Percentiles rank a stretch among this genome's conserved stretches.
Conservation (phyloP, 2,888 invertebrate species). For the Margaritifera margaritifera region DNA sequence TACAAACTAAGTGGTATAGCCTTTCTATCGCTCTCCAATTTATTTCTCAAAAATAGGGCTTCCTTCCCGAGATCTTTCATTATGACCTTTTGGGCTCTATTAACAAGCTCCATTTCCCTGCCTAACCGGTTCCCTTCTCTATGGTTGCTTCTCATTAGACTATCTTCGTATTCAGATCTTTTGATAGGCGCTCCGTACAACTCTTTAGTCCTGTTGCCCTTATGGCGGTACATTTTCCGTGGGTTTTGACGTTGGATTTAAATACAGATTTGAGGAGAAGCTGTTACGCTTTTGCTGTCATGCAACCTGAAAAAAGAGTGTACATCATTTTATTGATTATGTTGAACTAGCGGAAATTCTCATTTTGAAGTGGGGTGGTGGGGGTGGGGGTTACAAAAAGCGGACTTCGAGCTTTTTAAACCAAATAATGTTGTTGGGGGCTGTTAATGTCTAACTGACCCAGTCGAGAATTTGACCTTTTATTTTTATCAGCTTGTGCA, state of each 20-base stretch:
- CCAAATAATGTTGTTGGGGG: too few species aligned
- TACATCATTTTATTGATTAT: too few species aligned
- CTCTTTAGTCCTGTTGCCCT: constrained; percentile 23
- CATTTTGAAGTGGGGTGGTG: background rate
- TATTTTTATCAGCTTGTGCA: too few species aligned
- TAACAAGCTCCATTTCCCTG: constrained; percentile 48
- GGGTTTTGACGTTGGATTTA: too few species aligned
- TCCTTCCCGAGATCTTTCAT: constrained; percentile 53
- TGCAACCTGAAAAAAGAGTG: too few species aligned
- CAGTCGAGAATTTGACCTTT: too few species aligned
- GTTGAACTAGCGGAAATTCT: too few species aligned
- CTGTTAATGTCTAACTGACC: too few species aligned
- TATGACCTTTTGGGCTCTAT: constrained; percentile 52
- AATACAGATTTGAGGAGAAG: too few species aligned
- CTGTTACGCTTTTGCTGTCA: too few species aligned
- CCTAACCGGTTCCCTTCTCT: constrained; percentile 49
- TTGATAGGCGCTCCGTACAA: constrained; percentile 29
- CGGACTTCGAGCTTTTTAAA: too few species aligned
- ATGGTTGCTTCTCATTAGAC: constrained; percentile 49
- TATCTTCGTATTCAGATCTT: constrained; percentile 61
- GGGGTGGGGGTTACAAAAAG: too few species aligned
- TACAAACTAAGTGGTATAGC: constrained; percentile 24
- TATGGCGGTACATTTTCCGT: constrained; percentile 16
- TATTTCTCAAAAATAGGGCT: constrained; percentile 33
- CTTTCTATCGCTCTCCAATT: constrained; percentile 31